Conservation (phyloP, 2,113 vertebrate species). For the Delphinapterus leucas region DNA sequence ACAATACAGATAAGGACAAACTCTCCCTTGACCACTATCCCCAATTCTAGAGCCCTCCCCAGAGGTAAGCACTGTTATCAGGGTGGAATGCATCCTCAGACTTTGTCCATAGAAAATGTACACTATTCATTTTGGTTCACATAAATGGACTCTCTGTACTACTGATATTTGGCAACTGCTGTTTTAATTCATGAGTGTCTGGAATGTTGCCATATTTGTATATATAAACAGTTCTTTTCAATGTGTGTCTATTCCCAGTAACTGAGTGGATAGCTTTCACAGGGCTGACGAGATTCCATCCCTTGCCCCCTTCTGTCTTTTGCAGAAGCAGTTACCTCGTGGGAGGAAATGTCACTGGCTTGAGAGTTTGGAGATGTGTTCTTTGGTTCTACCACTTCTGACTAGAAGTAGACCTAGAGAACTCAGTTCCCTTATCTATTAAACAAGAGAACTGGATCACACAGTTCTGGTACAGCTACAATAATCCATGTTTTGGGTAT, state of each 20-base stretch:
- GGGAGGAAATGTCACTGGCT: not conserved
- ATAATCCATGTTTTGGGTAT: not conserved
- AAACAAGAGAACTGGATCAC: not conserved
- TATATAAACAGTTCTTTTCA: not conserved
- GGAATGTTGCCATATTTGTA: not conserved
- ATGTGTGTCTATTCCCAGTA: not conserved
- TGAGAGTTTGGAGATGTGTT: not conserved
- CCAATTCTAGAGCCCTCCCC: not conserved
- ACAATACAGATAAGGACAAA: not conserved
- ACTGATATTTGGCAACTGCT: not conserved
- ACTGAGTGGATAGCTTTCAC: not conserved
- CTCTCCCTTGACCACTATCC: not conserved
- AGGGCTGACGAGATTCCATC: not conserved
- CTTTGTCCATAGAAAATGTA: not conserved
- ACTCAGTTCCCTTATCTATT: not conserved
- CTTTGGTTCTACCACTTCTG: not conserved
- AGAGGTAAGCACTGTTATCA: not conserved
- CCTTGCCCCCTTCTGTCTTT: not conserved
- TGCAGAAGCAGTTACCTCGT: not conserved
- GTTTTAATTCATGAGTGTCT: not conserved
- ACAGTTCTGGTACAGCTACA: not conserved
- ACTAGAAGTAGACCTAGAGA: not conserved
- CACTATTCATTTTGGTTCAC: not conserved
- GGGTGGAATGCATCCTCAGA: not conserved
- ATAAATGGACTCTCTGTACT: not conserved